A percentile compares a stretch with the other conserved stretches of the same genome.
Evolutionary conservation across 2,888 invertebrate genomes (phyloP).

Genomic region (Calliscelio sp.): DNA sequence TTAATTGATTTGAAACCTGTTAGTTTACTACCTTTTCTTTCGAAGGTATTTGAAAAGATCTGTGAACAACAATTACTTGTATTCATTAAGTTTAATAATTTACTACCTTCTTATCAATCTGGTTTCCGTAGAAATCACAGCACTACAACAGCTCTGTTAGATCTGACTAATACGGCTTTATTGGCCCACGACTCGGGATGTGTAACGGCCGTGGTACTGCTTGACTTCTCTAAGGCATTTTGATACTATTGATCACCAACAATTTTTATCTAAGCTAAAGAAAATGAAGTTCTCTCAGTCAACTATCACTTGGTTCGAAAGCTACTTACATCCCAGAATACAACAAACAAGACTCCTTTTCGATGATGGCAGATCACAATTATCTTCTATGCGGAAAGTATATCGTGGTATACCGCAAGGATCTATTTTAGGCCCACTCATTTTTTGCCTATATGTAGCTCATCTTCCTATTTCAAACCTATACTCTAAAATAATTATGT

Average conservation of each 20-base stretch:
- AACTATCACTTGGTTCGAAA: neutral
- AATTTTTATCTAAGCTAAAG: neutral
- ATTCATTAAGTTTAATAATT: neutral
- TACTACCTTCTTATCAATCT: neutral
- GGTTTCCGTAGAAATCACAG: constrained; percentile 2
- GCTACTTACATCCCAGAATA: neutral
- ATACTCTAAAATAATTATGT: neutral
- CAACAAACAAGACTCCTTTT: neutral
- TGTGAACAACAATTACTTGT: neutral
- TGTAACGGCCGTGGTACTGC: neutral
- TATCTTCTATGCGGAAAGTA: neutral
- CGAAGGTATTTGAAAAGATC: constrained; percentile 3
- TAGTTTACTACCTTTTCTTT: neutral
- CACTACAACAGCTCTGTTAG: neutral
- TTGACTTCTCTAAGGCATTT: constrained; percentile 27
- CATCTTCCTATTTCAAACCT: neutral
- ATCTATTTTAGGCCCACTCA: neutral
- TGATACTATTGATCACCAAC: constrained; percentile 1
- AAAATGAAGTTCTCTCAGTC: neutral
- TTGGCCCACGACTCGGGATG: neutral
- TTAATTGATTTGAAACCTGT: neutral
- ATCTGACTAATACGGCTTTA: constrained; percentile 3
- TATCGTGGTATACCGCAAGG: neutral
- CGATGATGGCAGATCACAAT: neutral
- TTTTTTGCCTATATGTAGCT: no score